A percentile compares a stretch with the other conserved stretches of the same genome.
phyloP scores from a whole-genome alignment of 2,888 invertebrate species.

The Mesorhabditis sp. region DNA sequence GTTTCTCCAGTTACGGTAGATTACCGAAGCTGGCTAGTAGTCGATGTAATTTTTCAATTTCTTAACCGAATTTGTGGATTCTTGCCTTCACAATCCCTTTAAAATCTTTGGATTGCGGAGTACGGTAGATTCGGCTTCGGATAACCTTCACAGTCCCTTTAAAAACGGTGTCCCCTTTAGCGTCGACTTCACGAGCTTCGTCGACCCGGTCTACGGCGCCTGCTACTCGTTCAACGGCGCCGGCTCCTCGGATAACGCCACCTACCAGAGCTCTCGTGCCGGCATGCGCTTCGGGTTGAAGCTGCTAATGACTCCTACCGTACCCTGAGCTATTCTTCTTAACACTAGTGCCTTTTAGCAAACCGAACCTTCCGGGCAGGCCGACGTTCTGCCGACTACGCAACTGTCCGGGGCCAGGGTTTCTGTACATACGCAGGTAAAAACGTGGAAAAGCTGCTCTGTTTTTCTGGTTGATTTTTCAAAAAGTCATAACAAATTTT shows the following conservation, averaged over 20 bases:
- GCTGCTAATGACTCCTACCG: slow-evolving; percentile 28
- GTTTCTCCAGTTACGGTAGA: neutral
- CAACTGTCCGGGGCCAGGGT: slow-evolving; percentile 25
- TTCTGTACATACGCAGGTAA: slow-evolving; percentile 14
- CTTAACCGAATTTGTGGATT: no score
- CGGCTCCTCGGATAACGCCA: slow-evolving; percentile 16
- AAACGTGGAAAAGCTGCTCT: neutral
- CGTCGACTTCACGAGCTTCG: slow-evolving; percentile 25
- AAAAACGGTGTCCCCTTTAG: slow-evolving; percentile 12
- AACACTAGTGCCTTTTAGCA: slow-evolving; percentile 18
- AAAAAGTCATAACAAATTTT: neutral
- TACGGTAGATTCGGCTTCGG: no score
- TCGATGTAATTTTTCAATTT: no score
- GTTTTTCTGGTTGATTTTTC: neutral
- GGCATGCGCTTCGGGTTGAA: slow-evolving; percentile 37
- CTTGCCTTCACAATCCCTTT: no score
- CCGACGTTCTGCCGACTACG: slow-evolving; percentile 29
- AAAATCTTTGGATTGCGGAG: no score
- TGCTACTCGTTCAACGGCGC: slow-evolving; percentile 34
- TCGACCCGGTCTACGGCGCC: slow-evolving; percentile 36
- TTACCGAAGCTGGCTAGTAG: no score
- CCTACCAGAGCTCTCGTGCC: slow-evolving; percentile 26
- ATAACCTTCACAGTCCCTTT: neutral
- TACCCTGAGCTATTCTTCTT: slow-evolving; percentile 8
- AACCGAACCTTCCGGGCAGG: slow-evolving; percentile 15